Percentiles rank a stretch among this genome's conserved stretches.
Conservation (phyloP, 2,888 invertebrate species). For the Disparrhopalites patrizii region DNA sequence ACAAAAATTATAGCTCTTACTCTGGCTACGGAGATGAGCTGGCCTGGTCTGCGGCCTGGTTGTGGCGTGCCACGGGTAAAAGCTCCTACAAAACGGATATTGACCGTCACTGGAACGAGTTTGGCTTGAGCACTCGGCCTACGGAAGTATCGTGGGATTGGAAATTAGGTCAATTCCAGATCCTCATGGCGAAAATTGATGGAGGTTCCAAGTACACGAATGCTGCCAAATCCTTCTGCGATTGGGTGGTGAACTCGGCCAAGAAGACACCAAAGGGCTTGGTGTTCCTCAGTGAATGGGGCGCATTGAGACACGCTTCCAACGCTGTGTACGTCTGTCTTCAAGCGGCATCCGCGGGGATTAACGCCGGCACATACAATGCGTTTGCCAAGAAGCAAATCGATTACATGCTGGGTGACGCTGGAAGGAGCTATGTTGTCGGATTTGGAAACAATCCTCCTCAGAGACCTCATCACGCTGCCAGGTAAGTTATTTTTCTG, state of each 20-base stretch:
- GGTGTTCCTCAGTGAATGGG: constrained; percentile 46
- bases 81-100: constrained; percentile 55
- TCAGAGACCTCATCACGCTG: constrained; percentile 57
- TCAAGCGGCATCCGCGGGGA: constrained; percentile 52
- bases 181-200: constrained; percentile 45
- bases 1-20: background rate
- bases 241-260: constrained; percentile 38
- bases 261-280: constrained; percentile 48
- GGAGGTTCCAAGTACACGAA: constrained; percentile 35
- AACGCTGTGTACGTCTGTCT: constrained; percentile 41
- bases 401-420: constrained; percentile 58
- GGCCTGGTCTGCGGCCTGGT: constrained; percentile 59
- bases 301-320: constrained; percentile 39
- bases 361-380: constrained; percentile 52
- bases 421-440: constrained; percentile 57
- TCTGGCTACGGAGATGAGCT: constrained; percentile 56
- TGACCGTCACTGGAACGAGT: constrained; percentile 55
- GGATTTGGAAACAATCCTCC: constrained; percentile 59
- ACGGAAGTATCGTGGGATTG: constrained; percentile 48
- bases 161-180: constrained; percentile 45
- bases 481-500: constrained; percentile 52
- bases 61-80: constrained; percentile 57
- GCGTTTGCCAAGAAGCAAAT: constrained; percentile 58
- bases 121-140: constrained; percentile 48
- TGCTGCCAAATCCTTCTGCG: constrained; percentile 50